Percentiles rank a stretch among this genome's conserved stretches.
Conservation (phyloP, 2,797 vertebrate genomes). For the Percopsis omiscomaycus region DNA sequence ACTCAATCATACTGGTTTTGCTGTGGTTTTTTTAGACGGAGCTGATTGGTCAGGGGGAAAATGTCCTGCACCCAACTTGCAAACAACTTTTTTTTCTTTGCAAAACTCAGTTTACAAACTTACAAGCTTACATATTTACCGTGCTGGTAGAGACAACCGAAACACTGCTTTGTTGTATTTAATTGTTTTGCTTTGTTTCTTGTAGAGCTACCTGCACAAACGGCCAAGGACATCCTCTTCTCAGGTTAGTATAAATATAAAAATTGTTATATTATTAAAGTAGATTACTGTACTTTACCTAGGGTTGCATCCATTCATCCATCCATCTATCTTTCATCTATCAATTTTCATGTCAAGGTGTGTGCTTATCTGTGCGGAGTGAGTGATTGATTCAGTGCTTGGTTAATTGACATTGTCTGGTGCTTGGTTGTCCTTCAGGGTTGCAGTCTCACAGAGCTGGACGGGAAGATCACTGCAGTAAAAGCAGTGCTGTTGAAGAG, state of each 20-base stretch:
- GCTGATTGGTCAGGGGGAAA: too few relatives aligned
- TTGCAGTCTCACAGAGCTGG: slow-evolving; percentile 92
- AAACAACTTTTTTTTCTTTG: too few relatives aligned
- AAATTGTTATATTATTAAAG: background rate
- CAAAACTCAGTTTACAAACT: too few relatives aligned
- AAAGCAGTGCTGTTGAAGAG: slow-evolving; percentile 90
- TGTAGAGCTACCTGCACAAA: slow-evolving; percentile 87
- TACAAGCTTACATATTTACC: too few relatives aligned
- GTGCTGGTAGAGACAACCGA: too few relatives aligned
- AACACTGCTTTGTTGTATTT: background rate
- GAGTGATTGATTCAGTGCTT: background rate
- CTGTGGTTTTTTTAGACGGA: too few relatives aligned
- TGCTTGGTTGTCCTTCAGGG: slow-evolving; percentile 72
- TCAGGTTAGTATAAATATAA: slow-evolving; percentile 76
- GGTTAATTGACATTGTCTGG: slow-evolving; percentile 11
- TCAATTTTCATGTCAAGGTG: background rate
- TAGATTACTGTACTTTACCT: background rate
- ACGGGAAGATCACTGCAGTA: slow-evolving; percentile 94
- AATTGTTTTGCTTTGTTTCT: slow-evolving; percentile 22
- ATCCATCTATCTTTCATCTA: background rate
- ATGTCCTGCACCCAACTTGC: too few relatives aligned
- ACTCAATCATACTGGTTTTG: too few relatives aligned
- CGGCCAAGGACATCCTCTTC: slow-evolving; percentile 82
- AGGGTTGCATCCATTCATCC: background rate
- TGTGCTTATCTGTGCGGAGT: background rate